Evolutionary conservation across 2,113 vertebrate species (phyloP).

Genomic region (Otolemur garnettii): DNA sequence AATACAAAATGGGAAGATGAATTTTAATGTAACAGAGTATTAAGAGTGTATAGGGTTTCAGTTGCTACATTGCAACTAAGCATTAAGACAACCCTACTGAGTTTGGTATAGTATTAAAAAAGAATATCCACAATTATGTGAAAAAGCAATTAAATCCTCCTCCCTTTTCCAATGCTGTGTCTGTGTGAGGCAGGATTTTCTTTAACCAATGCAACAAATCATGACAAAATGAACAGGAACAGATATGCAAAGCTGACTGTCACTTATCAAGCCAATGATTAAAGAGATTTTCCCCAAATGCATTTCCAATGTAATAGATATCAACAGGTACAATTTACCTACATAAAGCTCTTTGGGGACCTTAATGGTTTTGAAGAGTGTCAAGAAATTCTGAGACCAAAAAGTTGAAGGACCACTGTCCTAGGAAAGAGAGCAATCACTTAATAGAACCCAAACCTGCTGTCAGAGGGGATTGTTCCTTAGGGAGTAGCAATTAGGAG

Average conservation of each 20-base stretch:
- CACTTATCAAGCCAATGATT: background rate
- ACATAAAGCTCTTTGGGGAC: background rate
- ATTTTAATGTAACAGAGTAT: background rate
- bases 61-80: background rate
- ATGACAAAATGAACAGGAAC: background rate
- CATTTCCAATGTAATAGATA: background rate
- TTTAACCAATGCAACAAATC: background rate
- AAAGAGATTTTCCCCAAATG: background rate
- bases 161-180: background rate
- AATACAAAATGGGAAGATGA: background rate
- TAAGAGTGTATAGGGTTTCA: background rate
- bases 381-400: background rate
- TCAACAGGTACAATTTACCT: background rate
- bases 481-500: background rate
- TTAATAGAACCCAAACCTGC: background rate
- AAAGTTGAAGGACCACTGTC: background rate
- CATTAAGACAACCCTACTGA: conserved; percentile 13
- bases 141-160: background rate
- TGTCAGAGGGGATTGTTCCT: background rate
- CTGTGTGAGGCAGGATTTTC: background rate
- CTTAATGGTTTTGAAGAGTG: background rate
- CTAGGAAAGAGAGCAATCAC: background rate
- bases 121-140: background rate
- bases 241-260: background rate
- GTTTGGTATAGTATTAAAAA: background rate